phyloP scores from a whole-genome alignment of 2,113 vertebrate genomes.

The Platysternon megacephalum region DNA sequence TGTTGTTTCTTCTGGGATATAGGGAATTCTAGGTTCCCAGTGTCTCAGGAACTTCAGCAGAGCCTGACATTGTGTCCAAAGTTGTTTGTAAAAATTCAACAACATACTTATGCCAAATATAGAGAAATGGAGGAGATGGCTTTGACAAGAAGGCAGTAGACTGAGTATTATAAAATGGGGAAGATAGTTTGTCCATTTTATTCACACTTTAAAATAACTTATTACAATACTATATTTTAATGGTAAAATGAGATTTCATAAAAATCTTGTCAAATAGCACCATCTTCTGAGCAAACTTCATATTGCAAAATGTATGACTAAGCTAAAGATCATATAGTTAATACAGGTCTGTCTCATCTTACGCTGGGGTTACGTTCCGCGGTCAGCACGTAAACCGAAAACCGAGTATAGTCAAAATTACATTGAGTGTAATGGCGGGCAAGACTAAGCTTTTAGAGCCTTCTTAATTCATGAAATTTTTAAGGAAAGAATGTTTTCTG shows the following conservation, averaged over 20 bases:
- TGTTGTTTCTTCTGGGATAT: not conserved
- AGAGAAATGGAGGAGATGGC: accelerated
- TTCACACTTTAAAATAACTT: not conserved
- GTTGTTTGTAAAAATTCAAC: not conserved
- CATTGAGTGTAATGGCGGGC: no score
- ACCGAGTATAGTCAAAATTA: no score
- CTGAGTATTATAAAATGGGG: not conserved
- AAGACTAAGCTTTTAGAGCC: no score
- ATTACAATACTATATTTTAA: accelerated
- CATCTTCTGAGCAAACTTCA: conserved; percentile 69
- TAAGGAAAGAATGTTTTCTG: no score
- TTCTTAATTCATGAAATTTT: no score
- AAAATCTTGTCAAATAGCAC: conserved; percentile 44
- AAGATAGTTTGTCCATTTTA: not conserved
- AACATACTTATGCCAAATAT: accelerated
- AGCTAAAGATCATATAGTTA: not conserved
- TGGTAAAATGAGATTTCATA: not conserved
- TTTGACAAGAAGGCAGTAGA: not conserved
- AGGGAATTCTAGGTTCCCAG: not conserved
- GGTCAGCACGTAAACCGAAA: no score
- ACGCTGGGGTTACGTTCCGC: no score
- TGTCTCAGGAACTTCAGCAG: not conserved
- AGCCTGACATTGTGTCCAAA: not conserved
- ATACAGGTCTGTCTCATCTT: no score
- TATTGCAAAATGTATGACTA: not conserved